phyloP scores from a whole-genome alignment of 2,888 invertebrate genomes.

The Acanthococcus lagerstroemiae region DNA sequence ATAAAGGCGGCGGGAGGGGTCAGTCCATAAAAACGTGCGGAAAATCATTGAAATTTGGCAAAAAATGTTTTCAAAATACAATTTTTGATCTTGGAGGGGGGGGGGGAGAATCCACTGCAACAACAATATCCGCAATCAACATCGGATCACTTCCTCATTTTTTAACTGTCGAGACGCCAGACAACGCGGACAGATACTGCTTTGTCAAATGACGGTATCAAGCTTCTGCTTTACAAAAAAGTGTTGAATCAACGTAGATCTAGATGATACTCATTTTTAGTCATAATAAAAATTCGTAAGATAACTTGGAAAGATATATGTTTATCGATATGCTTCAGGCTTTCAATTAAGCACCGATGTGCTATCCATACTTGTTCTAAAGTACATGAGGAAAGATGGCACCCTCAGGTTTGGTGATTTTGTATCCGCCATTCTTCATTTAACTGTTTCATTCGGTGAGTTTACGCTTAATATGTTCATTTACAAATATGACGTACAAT shows the following conservation, averaged over 20 bases:
- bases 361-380: conserved; percentile 66
- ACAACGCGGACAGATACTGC: too few relatives aligned
- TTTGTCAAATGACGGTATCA: neutral
- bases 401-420: conserved; percentile 85
- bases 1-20: too few relatives aligned
- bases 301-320: neutral
- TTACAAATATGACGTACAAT: too few relatives aligned
- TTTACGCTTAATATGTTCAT: conserved; percentile 32
- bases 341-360: conserved; percentile 78
- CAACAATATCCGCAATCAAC: too few relatives aligned
- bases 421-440: conserved; percentile 76
- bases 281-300: neutral
- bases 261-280: neutral
- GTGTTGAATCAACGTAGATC: neutral
- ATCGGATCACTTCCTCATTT: too few relatives aligned
- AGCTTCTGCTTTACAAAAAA: neutral
- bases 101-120: too few relatives aligned
- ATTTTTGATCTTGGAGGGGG: too few relatives aligned
- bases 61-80: too few relatives aligned
- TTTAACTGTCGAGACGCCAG: too few relatives aligned
- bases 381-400: conserved; percentile 87
- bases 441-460: conserved; percentile 81
- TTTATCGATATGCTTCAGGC: conserved; percentile 43
- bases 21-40: too few relatives aligned
- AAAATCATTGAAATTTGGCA: too few relatives aligned